Base-by-base conservation (phyloP, 1,140 invertebrate species). In the Rhagoletis zephyria region DNA sequence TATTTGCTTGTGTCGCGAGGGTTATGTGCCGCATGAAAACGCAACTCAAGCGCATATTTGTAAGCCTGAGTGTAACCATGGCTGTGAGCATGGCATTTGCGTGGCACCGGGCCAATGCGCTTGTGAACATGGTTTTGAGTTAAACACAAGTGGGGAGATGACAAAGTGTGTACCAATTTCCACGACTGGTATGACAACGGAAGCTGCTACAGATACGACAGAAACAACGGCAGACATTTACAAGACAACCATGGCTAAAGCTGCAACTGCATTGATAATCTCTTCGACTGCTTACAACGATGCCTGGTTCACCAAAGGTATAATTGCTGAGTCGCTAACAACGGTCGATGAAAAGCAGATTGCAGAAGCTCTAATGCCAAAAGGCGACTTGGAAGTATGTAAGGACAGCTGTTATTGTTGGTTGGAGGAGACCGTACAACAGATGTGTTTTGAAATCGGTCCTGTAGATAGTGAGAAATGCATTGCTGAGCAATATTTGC, bases 31-130 rank as follows among this genome's bases (percentile, higher is more conserved):
- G 40, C 19, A 67, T 12, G 16, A 40, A 12, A 60, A 30, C 40
- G 2, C 70, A 1, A 16, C 63, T 7, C 30, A 30, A 5, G 19
- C 30, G 3, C 91, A 91, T 6, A 74, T 92, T 10, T 92, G 91
- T 81, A 91, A 90, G 45, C 91, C 91, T 6, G 95, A 94, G 40
- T 95, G 95, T 87, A 89, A 3, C 30, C 67, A 4, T 14, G 42
- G 70, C 64, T 81, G 74, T 12, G 12, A 48, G 7, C n/a, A 81
- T 48, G 74, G 74, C 16, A 81, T 12, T 3, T 81, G 74, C 51
- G 16, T 4, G 2, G 51, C 45, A 51, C 74, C 74, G 6, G 51
- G 51, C 51, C 9, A 2, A 7, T 81, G 74, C 74, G 6, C 1
- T 4, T 81, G 74, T 16, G 74, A 42, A n/a, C 14, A 19, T 3